A percentile compares a stretch with the other conserved stretches of the same genome.
These are phyloP conservation scores for Chironomus striatipennis DNA, from an alignment of 1,140 invertebrate species.

Conservation along the genomic window DNA sequence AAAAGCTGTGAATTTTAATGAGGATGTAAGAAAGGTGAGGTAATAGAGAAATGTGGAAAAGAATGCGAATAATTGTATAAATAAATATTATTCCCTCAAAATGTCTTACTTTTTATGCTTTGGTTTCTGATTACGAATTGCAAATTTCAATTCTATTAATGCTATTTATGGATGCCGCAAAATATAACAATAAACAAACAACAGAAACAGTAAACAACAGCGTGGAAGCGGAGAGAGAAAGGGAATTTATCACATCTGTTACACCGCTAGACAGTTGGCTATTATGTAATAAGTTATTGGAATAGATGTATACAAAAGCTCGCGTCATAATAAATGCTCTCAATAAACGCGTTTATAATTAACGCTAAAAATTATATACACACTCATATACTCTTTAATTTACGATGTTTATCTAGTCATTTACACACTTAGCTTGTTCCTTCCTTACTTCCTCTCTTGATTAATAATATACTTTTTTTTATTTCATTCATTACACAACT, in stretches of 20 bases:
- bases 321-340: constrained; percentile 1
- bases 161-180: neutral
- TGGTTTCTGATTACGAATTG: neutral
- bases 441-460: neutral
- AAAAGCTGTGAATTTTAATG: no score
- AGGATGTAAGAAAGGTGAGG: no score
- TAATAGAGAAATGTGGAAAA: no score
- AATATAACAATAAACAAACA: neutral
- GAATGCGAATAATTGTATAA: no score
- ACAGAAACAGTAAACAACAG: neutral
- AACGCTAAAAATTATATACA: neutral
- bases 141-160: neutral
- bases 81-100: no score
- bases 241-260: neutral
- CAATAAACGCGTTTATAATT: neutral
- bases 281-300: neutral
- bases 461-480: no score
- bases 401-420: neutral
- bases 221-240: neutral
- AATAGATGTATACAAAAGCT: neutral
- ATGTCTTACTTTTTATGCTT: no score
- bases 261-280: neutral
- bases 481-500: no score
- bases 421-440: neutral
- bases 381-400: neutral